Conservation (phyloP, 1,140 invertebrate genomes). For the Zaprionus ornatus region DNA sequence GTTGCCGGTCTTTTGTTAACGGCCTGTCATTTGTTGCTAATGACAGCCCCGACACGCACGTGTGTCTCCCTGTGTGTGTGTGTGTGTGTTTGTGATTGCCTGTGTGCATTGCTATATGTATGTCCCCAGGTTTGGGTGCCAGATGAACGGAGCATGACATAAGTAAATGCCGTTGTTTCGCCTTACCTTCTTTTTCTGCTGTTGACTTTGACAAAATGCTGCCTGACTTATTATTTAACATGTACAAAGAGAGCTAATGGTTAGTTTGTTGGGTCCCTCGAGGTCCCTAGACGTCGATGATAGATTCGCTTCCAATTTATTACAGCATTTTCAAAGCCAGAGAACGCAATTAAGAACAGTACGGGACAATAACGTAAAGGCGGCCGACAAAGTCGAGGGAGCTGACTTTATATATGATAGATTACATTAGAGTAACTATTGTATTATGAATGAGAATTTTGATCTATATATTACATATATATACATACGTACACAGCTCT, state of each 20-base stretch:
- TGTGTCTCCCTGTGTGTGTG: background rate
- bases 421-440: background rate
- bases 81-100: background rate
- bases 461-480: background rate
- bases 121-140: background rate
- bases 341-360: background rate
- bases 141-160: slow-evolving; percentile 25
- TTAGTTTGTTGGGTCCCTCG: background rate
- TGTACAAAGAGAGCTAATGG: slow-evolving; percentile 45
- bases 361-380: background rate
- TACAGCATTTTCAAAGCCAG: slow-evolving; percentile 14
- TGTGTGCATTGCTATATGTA: background rate
- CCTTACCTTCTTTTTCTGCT: slow-evolving; percentile 32
- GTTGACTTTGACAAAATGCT: slow-evolving; percentile 71
- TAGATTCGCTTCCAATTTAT: slow-evolving; percentile 57
- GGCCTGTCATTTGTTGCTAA: slow-evolving; percentile 43
- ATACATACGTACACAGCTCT: background rate
- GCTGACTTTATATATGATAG: background rate
- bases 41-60: slow-evolving; percentile 28
- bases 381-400: background rate
- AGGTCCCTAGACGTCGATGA: slow-evolving; percentile 26
- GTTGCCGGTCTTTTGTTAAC: slow-evolving; percentile 35
- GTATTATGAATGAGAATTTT: background rate
- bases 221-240: slow-evolving; percentile 44
- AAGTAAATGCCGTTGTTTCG: slow-evolving; percentile 24